These are phyloP conservation scores for Zaprionus bogoriensis DNA, from an alignment of 2,888 invertebrate species.

Conservation along the genomic window DNA sequence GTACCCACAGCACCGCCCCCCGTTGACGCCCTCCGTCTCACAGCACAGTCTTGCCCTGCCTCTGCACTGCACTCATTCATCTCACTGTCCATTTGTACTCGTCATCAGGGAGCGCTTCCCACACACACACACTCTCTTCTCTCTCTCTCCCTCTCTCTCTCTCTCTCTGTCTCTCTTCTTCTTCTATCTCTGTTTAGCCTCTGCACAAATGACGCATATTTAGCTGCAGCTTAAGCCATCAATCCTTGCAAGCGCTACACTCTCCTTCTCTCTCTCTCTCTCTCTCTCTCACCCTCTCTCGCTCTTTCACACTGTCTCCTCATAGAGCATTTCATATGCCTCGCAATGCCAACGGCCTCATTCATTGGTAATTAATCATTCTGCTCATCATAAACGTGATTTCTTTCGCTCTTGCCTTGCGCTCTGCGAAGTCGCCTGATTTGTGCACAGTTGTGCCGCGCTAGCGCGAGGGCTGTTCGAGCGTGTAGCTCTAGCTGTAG, in stretches of 20 bases:
- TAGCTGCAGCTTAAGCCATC: slow-evolving; percentile 76
- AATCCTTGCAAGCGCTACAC: slow-evolving; percentile 49
- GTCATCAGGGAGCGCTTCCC: slow-evolving; percentile 49
- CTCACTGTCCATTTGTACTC: slow-evolving; percentile 71
- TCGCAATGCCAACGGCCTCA: slow-evolving; percentile 70
- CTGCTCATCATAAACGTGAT: slow-evolving; percentile 80
- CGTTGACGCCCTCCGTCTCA: not conserved
- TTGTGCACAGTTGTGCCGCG: slow-evolving; percentile 46
- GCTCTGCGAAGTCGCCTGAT: slow-evolving; percentile 41
- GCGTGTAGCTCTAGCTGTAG: too few relatives aligned
- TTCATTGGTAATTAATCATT: slow-evolving; percentile 81
- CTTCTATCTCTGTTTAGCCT: slow-evolving; percentile 39
- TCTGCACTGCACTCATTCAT: slow-evolving; percentile 59
- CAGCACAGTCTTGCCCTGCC: not conserved
- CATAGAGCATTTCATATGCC: slow-evolving; percentile 40
- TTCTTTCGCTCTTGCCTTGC: slow-evolving; percentile 58
- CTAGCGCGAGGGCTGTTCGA: not conserved
- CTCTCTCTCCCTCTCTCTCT: slow-evolving; percentile 19
- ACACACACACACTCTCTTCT: slow-evolving; percentile 6
- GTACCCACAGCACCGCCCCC: slow-evolving; percentile 33
- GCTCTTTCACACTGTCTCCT: not conserved
- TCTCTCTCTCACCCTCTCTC: slow-evolving; percentile 6
- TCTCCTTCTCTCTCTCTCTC: slow-evolving; percentile 12
- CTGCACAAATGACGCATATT: slow-evolving; percentile 76
- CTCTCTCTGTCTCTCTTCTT: slow-evolving; percentile 5